Base-by-base conservation (phyloP, 2,888 invertebrate species). In the Nomada flava region DNA sequence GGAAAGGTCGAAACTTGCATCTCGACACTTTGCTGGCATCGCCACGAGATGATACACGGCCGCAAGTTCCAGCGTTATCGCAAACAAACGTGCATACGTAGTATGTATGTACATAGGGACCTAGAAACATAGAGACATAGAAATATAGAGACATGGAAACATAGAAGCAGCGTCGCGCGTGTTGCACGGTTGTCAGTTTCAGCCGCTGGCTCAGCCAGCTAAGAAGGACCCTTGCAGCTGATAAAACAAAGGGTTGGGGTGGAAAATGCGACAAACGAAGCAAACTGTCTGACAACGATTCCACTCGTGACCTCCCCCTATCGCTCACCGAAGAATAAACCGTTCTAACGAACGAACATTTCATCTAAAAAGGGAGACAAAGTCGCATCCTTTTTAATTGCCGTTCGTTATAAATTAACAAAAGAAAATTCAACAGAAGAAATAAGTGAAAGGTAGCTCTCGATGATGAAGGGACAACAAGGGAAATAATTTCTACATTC, bases 171-270 rank as follows among this genome's bases (percentile, higher is more conserved):
- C 44, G 15, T 50, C 64, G 73, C 15, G 67, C 82, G 76, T 71
- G 83, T 76, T 76, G 63, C 64, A 60, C 69, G 67, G 52, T 44
- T 85, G 85, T 82, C 85, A 85, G 79, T 50, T 72, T 68, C 86
- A 82, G 70, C 83, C 78, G 85, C 68, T 85, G 26, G 73, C 71
- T 76, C 63, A 64, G 67, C 73, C 62, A 50, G 70, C 72, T 74
- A 76, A 85, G 78, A 69, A 71, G 70, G 29, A 64, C 60, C 23
- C 47, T 7, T 73, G 78, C 69, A 71, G 71, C 70, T 76, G 85
- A 85, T 85, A 85, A 85, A 85, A 85, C 76, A 76, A 85, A 82
- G 79, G 70, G 36, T 53, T 55, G 52, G 18, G 18, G 0, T 18
- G 60, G 23, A 62, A 55, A 71, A 68, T 59, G 65, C 59, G 36